Evolutionary conservation across 2,113 vertebrate species (phyloP).

Genomic region (Phycodurus eques): DNA sequence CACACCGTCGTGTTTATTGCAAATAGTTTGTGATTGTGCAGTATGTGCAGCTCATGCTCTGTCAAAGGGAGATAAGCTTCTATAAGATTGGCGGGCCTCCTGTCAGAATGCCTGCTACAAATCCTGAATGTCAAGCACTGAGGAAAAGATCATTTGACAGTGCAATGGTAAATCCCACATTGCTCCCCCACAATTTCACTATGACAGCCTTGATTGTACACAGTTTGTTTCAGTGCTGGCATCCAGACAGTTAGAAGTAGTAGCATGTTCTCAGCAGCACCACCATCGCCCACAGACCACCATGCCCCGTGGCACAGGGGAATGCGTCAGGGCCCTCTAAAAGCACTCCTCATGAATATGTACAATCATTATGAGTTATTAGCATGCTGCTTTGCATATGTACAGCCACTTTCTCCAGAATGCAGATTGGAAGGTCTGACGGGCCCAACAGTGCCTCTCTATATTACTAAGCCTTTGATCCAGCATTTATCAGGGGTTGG

Average conservation of each 20-base stretch:
- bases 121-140: conserved; percentile 34
- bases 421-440: conserved; percentile 62
- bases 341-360: conserved; percentile 74
- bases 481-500: conserved; percentile 57
- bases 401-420: conserved; percentile 56
- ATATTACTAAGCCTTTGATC: conserved; percentile 67
- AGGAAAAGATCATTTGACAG: conserved; percentile 38
- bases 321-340: conserved; percentile 54
- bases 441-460: conserved; percentile 55
- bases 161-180: conserved; percentile 45
- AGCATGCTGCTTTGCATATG: conserved; percentile 73
- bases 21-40: conserved; percentile 18
- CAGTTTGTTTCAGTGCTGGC: conserved; percentile 35
- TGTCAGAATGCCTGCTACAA: conserved; percentile 36
- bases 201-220: conserved; percentile 45
- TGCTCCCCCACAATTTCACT: conserved; percentile 41
- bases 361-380: conserved; percentile 70
- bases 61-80: conserved; percentile 56
- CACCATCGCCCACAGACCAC: conserved; percentile 52
- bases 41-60: conserved; percentile 45
- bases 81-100: conserved; percentile 38
- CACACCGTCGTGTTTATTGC: background rate
- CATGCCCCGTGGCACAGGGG: conserved; percentile 46
- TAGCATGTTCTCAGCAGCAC: conserved; percentile 42
- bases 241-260: conserved; percentile 39